Conservation (phyloP, 2,888 invertebrate species). For the Lasioglossum figueresi region DNA sequence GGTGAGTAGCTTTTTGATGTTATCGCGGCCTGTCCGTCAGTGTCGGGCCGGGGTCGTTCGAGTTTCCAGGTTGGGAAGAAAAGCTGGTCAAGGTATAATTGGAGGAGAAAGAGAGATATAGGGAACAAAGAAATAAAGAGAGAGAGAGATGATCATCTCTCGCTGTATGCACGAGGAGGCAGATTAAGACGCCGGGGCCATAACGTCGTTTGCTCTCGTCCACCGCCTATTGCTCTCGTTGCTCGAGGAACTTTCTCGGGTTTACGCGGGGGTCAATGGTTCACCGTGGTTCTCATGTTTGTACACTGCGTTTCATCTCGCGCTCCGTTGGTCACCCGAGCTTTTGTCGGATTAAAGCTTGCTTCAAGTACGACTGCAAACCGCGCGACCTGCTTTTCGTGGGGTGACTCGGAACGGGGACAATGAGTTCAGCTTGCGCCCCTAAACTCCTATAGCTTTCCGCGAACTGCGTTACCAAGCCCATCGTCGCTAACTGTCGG, state of each 20-base stretch:
- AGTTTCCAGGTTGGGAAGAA: slow-evolving; percentile 51
- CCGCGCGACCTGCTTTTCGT: background rate
- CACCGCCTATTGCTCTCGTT: slow-evolving; percentile 55
- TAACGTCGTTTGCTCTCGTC: slow-evolving; percentile 51
- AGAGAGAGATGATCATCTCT: background rate
- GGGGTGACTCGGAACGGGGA: background rate
- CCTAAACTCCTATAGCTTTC: background rate
- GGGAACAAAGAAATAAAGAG: background rate
- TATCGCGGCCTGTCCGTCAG: slow-evolving; percentile 48
- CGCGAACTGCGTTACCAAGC: background rate
- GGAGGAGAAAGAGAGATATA: slow-evolving; percentile 38
- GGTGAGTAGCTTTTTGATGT: slow-evolving; percentile 37
- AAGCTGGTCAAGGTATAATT: slow-evolving; percentile 59
- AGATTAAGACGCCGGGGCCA: slow-evolving; percentile 62
- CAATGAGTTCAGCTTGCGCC: background rate
- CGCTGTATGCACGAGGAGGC: slow-evolving; percentile 19
- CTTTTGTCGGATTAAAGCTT: background rate
- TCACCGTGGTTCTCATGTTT: slow-evolving; percentile 68
- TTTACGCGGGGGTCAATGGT: slow-evolving; percentile 72
- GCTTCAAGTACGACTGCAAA: background rate
- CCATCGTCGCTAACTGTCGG: background rate
- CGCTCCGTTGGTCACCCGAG: background rate
- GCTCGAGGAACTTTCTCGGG: slow-evolving; percentile 67
- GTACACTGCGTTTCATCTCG: slow-evolving; percentile 6
- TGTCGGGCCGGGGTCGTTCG: slow-evolving; percentile 30